Conservation (phyloP, 92 coral and sea anemone genomes). For the Ricordea florida region DNA sequence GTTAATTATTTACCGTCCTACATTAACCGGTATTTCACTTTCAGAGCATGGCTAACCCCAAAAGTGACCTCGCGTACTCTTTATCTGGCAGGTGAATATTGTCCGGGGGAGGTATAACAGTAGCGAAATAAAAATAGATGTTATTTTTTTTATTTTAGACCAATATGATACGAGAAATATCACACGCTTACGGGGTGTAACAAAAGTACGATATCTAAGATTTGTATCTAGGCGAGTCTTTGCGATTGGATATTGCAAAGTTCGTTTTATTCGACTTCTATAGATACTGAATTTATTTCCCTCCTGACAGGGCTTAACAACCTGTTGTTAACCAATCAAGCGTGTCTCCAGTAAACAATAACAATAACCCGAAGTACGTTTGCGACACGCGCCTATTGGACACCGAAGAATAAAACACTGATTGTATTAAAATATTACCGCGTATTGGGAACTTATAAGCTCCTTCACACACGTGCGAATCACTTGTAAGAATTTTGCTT, state of each 20-base stretch:
- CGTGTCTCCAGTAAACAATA: conserved; percentile 18
- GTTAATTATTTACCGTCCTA: not conserved
- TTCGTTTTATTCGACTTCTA: not conserved
- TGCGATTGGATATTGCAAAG: not conserved
- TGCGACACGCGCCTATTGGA: conserved; percentile 62
- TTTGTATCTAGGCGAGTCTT: not conserved
- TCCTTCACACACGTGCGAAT: conserved; percentile 71
- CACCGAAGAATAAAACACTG: conserved; percentile 21
- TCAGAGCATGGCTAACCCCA: not conserved
- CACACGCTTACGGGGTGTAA: not conserved
- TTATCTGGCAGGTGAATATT: not conserved
- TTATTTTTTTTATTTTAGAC: not conserved
- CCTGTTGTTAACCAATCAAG: conserved; percentile 62
- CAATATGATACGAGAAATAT: not conserved
- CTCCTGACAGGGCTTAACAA: conserved; percentile 19
- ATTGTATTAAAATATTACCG: conserved; percentile 63
- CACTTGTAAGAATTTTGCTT: not conserved
- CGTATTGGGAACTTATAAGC: conserved; percentile 39
- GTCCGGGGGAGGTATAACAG: not conserved
- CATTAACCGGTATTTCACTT: not conserved
- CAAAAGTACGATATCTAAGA: not conserved
- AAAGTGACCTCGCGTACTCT: conserved; percentile 19
- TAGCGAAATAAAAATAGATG: not conserved
- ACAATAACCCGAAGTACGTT: conserved; percentile 27
- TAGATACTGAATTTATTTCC: not conserved